Conservation (phyloP, 1,140 invertebrate genomes). For the Samia ricini region DNA sequence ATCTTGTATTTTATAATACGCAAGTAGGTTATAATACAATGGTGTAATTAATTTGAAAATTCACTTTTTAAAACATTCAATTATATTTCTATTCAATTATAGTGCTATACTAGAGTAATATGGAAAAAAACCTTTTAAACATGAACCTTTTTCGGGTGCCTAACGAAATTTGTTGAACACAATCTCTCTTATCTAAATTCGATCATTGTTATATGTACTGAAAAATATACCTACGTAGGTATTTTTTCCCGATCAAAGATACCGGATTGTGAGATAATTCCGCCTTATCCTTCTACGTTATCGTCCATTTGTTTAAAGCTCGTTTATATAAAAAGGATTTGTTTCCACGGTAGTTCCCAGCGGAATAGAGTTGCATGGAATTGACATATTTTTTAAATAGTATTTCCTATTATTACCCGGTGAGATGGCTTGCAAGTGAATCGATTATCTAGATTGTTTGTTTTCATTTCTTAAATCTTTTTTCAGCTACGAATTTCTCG, state of each 20-base stretch:
- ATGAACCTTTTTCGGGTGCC: neutral
- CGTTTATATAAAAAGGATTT: slow-evolving; percentile 6
- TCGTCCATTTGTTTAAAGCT: slow-evolving; percentile 11
- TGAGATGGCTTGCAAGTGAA: neutral
- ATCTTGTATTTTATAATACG: too few relatives aligned
- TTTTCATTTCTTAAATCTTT: neutral
- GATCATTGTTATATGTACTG: slow-evolving; percentile 5
- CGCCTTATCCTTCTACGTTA: neutral
- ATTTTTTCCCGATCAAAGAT: slow-evolving; percentile 10
- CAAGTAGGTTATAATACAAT: too few relatives aligned
- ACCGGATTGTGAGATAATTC: slow-evolving; percentile 15
- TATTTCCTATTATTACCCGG: neutral
- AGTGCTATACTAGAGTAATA: too few relatives aligned
- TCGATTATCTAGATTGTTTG: neutral
- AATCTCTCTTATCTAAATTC: slow-evolving; percentile 4
- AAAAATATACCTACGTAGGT: slow-evolving; percentile 5
- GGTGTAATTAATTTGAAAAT: too few relatives aligned
- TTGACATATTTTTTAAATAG: neutral
- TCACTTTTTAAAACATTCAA: too few relatives aligned
- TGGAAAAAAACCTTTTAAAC: neutral
- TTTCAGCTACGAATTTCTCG: too few relatives aligned
- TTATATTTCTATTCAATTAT: too few relatives aligned
- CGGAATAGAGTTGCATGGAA: neutral
- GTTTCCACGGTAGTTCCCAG: slow-evolving; percentile 10
- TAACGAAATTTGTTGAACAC: neutral